These are phyloP conservation scores for Paratilapia polleni DNA, from an alignment of 2,113 vertebrate species.

Conservation along the genomic window DNA sequence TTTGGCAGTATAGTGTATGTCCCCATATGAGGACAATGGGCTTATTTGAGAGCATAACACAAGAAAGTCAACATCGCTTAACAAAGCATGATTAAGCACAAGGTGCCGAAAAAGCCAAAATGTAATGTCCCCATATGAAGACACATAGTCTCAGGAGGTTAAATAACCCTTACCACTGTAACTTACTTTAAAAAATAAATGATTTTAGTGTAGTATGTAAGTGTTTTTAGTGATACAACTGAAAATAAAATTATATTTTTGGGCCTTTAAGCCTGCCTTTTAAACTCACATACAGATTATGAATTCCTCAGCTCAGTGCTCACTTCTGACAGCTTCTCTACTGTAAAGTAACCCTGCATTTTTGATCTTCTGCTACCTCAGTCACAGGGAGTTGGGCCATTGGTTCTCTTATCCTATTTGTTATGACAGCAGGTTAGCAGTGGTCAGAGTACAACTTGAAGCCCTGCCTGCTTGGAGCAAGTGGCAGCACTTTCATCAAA, in stretches of 20 bases:
- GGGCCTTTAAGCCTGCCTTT: background rate
- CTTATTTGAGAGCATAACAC: too few relatives aligned
- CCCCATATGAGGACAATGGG: too few relatives aligned
- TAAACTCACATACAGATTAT: background rate
- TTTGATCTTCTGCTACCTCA: conserved; percentile 9
- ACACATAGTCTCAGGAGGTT: too few relatives aligned
- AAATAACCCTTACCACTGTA: too few relatives aligned
- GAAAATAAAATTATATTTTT: background rate
- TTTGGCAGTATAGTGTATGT: too few relatives aligned
- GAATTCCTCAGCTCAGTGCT: background rate
- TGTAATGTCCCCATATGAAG: too few relatives aligned
- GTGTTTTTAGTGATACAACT: background rate
- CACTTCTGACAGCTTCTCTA: background rate
- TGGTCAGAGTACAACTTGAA: conserved; percentile 1
- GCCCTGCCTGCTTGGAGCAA: background rate
- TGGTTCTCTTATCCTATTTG: conserved; percentile 33
- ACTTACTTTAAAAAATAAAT: too few relatives aligned
- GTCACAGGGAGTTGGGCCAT: conserved; percentile 12
- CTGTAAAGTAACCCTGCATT: background rate
- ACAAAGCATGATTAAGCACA: too few relatives aligned
- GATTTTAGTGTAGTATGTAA: too few relatives aligned
- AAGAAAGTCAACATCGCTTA: too few relatives aligned
- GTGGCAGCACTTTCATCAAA: conserved; percentile 19
- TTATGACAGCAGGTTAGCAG: conserved; percentile 45
- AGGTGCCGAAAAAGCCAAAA: too few relatives aligned